Conservation (phyloP, 1,140 invertebrate genomes). For the Drosophila bipectinata region DNA sequence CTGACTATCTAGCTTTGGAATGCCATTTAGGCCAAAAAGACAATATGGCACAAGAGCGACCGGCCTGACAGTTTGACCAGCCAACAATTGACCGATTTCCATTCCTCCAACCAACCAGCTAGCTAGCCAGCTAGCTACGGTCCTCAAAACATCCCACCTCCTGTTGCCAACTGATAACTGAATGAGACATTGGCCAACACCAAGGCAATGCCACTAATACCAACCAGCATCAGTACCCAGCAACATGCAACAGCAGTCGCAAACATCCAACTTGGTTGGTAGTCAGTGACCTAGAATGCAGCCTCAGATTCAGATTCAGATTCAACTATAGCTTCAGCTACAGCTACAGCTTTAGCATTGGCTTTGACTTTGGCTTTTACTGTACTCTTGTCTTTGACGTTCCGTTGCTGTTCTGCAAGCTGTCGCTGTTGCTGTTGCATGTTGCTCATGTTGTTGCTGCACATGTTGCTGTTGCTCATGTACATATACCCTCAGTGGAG, state of each 20-base stretch:
- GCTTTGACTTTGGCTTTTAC: conserved; percentile 53
- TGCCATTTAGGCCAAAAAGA: conserved; percentile 71
- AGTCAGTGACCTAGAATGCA: conserved; percentile 80
- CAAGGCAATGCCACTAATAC: conserved; percentile 14
- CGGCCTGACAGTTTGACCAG: conserved; percentile 68
- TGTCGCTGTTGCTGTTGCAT: conserved; percentile 30
- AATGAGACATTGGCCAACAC: conserved; percentile 78
- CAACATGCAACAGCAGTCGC: conserved; percentile 9
- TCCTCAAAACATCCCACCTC: conserved; percentile 6
- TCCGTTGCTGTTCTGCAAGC: conserved; percentile 59
- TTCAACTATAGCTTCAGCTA: conserved; percentile 43
- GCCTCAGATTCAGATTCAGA: conserved; percentile 11
- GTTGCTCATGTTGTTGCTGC: conserved; percentile 26
- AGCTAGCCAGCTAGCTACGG: conserved; percentile 12
- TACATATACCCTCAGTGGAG: conserved; percentile 5
- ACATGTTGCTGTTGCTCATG: conserved; percentile 18
- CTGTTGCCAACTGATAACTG: conserved; percentile 61
- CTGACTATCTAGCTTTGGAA: conserved; percentile 34
- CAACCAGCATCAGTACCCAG: conserved; percentile 19
- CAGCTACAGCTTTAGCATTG: conserved; percentile 16
- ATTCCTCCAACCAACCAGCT: conserved; percentile 22
- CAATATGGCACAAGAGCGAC: conserved; percentile 59
- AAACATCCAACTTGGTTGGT: conserved; percentile 33
- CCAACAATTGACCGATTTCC: conserved; percentile 77
- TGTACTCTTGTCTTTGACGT: conserved; percentile 50